Conservation (phyloP, 2,113 vertebrate species). For the Tichodroma muraria region DNA sequence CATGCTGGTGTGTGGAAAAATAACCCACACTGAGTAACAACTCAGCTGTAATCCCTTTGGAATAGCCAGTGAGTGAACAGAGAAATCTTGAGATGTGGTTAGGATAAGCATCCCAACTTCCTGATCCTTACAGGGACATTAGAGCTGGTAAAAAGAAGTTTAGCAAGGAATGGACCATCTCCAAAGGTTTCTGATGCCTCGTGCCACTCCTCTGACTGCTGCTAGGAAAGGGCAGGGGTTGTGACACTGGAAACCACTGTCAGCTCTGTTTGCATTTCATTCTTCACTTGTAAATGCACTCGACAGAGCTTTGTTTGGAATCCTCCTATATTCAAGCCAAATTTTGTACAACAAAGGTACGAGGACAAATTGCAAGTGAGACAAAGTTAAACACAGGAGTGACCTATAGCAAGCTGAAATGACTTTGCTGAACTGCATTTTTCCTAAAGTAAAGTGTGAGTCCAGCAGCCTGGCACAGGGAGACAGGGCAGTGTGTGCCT, state of each 20-base stretch:
- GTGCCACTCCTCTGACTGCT: background rate
- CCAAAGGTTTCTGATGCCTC: background rate
- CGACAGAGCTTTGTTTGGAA: background rate
- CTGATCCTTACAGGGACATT: background rate
- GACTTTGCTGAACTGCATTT: background rate
- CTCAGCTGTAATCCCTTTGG: background rate
- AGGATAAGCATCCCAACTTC: background rate
- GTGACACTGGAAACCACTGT: background rate
- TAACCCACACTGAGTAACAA: background rate
- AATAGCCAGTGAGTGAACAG: background rate
- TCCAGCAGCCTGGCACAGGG: background rate
- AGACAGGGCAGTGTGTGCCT: background rate
- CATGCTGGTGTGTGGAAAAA: background rate
- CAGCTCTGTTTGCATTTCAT: background rate
- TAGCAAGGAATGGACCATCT: background rate
- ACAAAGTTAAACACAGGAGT: background rate
- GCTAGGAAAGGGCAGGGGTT: background rate
- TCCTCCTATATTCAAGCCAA: background rate
- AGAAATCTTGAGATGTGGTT: background rate
- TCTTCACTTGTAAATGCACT: background rate
- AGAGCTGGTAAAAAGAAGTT: background rate
- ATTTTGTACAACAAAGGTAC: fast-evolving
- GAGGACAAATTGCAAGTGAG: background rate
- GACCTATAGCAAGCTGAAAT: background rate
- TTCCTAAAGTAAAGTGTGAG: background rate